Base-by-base conservation (phyloP, 2,113 vertebrate species). In the Oreotrochilus melanogaster region DNA sequence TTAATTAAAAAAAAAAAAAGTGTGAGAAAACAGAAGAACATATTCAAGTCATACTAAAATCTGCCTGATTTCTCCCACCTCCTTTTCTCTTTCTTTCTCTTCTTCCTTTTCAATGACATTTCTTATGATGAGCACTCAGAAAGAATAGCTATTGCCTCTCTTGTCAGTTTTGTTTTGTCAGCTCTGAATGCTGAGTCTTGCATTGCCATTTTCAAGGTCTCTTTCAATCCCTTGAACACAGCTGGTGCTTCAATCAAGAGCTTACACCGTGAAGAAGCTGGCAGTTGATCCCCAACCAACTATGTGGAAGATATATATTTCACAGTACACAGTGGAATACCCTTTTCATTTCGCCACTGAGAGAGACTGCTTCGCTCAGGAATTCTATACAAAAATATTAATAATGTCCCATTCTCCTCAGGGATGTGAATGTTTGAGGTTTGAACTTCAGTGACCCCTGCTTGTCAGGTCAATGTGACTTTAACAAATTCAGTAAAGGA, bases 131-230 rank as follows among this genome's bases (percentile, higher is more conserved):
- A 96, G 93, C 86, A 51, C 56, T 92, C 92, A 43, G 74, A 91
- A 97, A 97, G 95, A 98, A 96, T 88, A 96, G 93, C 79, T 92
- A 89, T 95, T 91, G 93, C 95, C 64, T 95, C 94, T 97, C 96
- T 92, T 94, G 56, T 95, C 97, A 96, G 96, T 94, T 95, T 97
- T 96, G 95, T 97, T 97, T 96, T 97, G 94, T 97, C 97, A 97
- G 96, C 79, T 97, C 96, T 78, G 96, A 97, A 97, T 86, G 67
- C 94, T 92, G 94, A 95, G 95, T 96, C 97, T 97, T 95, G 94
- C 97, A 95, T 98, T 97, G 96, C 95, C 97, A 96, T 97, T 98
- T 97, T 96, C 97, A 97, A 98, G 98, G 97, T 98, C 96, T 97
- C 95, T 98, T 97, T 98, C 96, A 98, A 96, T 96, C 83, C 96